Conservation (phyloP, 2,888 invertebrate species). For the Cerastoderma edule region DNA sequence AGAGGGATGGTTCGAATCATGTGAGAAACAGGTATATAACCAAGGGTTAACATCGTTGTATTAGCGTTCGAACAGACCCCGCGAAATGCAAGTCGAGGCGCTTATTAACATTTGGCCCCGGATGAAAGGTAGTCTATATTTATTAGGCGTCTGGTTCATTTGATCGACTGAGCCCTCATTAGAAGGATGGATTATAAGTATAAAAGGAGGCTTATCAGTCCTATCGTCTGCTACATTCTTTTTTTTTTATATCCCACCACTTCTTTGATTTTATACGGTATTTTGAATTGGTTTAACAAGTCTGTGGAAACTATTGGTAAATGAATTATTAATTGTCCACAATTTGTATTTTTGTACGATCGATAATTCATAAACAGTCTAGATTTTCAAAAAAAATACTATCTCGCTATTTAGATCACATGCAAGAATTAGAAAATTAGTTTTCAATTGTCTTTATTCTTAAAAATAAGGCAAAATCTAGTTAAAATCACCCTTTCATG, state of each 20-base stretch:
- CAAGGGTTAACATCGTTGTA: too few species aligned
- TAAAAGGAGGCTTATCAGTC: neutral
- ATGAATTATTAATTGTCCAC: conserved; percentile 1
- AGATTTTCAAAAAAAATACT: too few species aligned
- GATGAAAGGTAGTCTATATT: conserved; percentile 22
- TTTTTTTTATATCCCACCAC: neutral
- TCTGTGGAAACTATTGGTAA: neutral
- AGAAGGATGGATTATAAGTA: conserved; percentile 18
- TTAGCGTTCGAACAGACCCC: too few species aligned
- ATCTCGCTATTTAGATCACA: too few species aligned
- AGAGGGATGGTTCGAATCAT: too few species aligned
- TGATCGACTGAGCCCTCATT: neutral
- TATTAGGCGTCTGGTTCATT: conserved; percentile 11
- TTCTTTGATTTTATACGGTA: neutral
- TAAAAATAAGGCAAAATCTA: too few species aligned
- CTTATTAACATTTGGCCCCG: conserved; percentile 22
- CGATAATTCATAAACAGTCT: neutral
- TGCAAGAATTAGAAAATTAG: too few species aligned
- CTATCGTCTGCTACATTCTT: neutral
- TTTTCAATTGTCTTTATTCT: too few species aligned
- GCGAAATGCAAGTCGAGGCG: neutral
- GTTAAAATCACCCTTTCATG: too few species aligned
- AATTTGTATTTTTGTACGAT: neutral
- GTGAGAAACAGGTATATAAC: too few species aligned
- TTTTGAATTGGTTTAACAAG: neutral